Base-by-base conservation (phyloP, 1,140 invertebrate species). In the Drosophila sechellia region DNA sequence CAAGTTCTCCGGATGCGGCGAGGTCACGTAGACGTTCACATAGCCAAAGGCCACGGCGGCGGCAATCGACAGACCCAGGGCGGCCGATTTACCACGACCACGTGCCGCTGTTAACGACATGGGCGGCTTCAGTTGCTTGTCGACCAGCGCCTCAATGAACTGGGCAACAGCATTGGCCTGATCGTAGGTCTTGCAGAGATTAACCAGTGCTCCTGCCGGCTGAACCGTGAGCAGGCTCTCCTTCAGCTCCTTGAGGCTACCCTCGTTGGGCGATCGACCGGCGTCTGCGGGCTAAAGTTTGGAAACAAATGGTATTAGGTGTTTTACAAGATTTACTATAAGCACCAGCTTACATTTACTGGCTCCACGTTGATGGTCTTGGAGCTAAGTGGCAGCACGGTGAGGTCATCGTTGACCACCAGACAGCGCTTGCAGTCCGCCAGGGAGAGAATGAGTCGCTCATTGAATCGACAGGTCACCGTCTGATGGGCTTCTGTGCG, bases 1-100 rank as follows among this genome's bases (percentile, higher is more conserved):
- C 89, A 99, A 95, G 94, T 99, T 99, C 92, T 99, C 99, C 3
- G 98, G 98, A 92, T 97, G 97, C 1, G 99, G 99, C 72, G 98
- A 98, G 0, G 99, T 99, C 12, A 99, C 98, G 93, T 98, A 99
- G 50, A 99, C 97, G 92, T 99, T 99, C 13, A 98, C 98, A 93
- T 99, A 99, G 17, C 97, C 97, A 90, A 96, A 96, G 1, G 96
- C 95, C 55, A 98, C 93, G 13, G 96, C 96, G 2, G 95, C 96
- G 15, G 97, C 96, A 31, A 99, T 96, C 2, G 98, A 95, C 48
- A 99, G 93, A 5, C 99, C 99, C n/a, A 99, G 93, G 11, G 98
- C 97, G 11, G 99, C 99, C 2, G 99, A 99, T 94, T 99, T 99
- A 71, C 99, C 99, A 69, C 99, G 94, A 17, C 99, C 99, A 94